A percentile compares a stretch with the other conserved stretches of the same genome.
Evolutionary conservation across 1,140 invertebrate genomes (phyloP).

Genomic region (Drosophila funebris): DNA sequence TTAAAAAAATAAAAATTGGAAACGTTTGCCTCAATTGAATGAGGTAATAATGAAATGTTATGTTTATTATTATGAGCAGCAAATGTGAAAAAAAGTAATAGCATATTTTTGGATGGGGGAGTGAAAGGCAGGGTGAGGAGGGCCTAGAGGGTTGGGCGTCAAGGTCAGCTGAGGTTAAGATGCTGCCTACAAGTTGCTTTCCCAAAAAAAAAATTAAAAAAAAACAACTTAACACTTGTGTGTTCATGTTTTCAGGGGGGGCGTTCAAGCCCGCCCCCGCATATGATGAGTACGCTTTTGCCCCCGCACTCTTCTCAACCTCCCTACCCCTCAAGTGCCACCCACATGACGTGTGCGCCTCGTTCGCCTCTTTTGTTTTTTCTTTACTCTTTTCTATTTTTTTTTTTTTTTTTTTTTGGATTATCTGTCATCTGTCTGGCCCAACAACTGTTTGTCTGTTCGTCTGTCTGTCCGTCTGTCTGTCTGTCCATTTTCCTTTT

Average conservation of each 20-base stretch:
- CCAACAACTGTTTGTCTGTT: slow-evolving; percentile 46
- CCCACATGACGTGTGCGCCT: slow-evolving; percentile 29
- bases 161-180: slow-evolving; percentile 66
- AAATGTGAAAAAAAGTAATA: slow-evolving; percentile 22
- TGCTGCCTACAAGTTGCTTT: slow-evolving; percentile 37
- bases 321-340: background rate
- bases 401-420: slow-evolving; percentile 40
- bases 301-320: background rate
- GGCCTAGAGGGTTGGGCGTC: background rate
- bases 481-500: slow-evolving; percentile 21
- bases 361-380: slow-evolving; percentile 5
- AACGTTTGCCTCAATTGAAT: slow-evolving; percentile 5
- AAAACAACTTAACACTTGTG: slow-evolving; percentile 30
- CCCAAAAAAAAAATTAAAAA: slow-evolving; percentile 23
- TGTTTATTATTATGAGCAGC: slow-evolving; percentile 29
- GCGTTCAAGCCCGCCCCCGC: slow-evolving; percentile 30
- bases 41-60: slow-evolving; percentile 35
- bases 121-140: background rate
- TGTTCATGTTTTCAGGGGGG: slow-evolving; percentile 30
- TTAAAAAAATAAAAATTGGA: slow-evolving; percentile 15
- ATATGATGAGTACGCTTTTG: slow-evolving; percentile 20
- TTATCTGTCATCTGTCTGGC: slow-evolving; percentile 74
- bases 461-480: slow-evolving; percentile 22
- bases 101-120: background rate
- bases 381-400: background rate